Percentiles rank a stretch among this genome's conserved stretches.
Evolutionary conservation across 2,113 vertebrate species (phyloP).

Genomic region (Heterochromis multidens): DNA sequence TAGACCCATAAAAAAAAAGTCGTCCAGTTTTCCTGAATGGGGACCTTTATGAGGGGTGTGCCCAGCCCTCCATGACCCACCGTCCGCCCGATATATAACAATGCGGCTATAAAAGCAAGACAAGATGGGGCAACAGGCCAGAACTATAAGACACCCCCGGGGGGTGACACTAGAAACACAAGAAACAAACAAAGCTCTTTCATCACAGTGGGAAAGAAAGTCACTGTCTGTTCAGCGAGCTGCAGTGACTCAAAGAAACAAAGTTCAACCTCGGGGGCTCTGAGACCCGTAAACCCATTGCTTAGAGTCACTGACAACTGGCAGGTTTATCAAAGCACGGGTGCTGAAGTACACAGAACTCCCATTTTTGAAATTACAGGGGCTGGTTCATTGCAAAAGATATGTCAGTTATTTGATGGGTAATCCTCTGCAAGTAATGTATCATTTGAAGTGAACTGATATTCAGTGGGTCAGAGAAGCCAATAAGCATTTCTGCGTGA

Average conservation of each 20-base stretch:
- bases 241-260: not conserved
- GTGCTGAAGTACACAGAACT: not conserved
- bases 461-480: slow-evolving; percentile 24
- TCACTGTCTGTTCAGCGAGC: slow-evolving; percentile 7
- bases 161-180: slow-evolving; percentile 33
- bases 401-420: slow-evolving; percentile 30
- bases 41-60: slow-evolving; percentile 46
- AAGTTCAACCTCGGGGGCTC: slow-evolving; percentile 3
- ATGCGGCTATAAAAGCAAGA: slow-evolving; percentile 41
- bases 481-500: slow-evolving; percentile 10
- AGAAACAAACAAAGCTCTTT: slow-evolving; percentile 21
- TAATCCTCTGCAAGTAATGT: slow-evolving; percentile 14
- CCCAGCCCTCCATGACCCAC: slow-evolving; percentile 48
- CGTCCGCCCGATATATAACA: slow-evolving; percentile 44
- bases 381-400: not conserved
- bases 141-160: slow-evolving; percentile 40
- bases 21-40: slow-evolving; percentile 24
- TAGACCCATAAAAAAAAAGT: slow-evolving; percentile 56
- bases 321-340: slow-evolving; percentile 22
- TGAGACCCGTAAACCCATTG: not conserved
- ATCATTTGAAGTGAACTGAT: slow-evolving; percentile 24
- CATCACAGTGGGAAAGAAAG: slow-evolving; percentile 17
- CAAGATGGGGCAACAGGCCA: slow-evolving; percentile 18
- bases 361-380: slow-evolving; percentile 24
- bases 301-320: not conserved